Conservation (phyloP, 2,888 invertebrate genomes). For the Sepiola atlantica region DNA sequence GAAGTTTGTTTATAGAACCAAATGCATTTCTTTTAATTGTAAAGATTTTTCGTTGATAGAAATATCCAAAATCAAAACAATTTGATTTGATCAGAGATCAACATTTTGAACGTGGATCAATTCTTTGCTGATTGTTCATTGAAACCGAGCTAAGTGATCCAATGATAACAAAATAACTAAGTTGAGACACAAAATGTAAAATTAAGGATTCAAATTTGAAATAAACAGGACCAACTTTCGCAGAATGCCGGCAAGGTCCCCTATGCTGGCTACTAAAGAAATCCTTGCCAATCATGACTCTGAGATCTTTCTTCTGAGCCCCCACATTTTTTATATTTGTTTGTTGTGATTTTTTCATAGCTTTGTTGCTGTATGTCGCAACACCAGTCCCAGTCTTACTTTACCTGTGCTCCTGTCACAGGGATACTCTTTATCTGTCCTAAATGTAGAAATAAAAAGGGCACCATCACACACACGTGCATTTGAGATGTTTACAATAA, state of each 20-base stretch:
- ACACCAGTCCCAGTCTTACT: too few species aligned
- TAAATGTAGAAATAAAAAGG: too few species aligned
- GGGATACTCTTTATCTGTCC: too few species aligned
- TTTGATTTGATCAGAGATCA: background rate
- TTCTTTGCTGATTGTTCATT: background rate
- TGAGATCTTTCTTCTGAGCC: too few species aligned
- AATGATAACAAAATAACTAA: background rate
- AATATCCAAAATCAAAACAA: background rate
- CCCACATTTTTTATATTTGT: too few species aligned
- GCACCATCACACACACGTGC: too few species aligned
- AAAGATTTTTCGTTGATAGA: background rate
- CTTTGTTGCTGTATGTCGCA: background rate
- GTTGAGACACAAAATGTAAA: background rate
- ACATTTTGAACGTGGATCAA: background rate
- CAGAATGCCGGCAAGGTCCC: too few species aligned
- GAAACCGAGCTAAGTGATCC: background rate
- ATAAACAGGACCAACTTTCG: too few species aligned
- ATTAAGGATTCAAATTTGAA: background rate
- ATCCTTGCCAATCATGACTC: too few species aligned
- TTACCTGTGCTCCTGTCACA: too few species aligned
- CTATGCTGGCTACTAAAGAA: too few species aligned
- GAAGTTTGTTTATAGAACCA: background rate
- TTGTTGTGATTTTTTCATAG: background rate
- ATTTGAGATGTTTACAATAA: too few species aligned
- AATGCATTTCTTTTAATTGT: background rate